A percentile compares a stretch with the other conserved stretches of the same genome.
phyloP scores from a whole-genome alignment of 2,113 vertebrate species.

The Pollachius pollachius region DNA sequence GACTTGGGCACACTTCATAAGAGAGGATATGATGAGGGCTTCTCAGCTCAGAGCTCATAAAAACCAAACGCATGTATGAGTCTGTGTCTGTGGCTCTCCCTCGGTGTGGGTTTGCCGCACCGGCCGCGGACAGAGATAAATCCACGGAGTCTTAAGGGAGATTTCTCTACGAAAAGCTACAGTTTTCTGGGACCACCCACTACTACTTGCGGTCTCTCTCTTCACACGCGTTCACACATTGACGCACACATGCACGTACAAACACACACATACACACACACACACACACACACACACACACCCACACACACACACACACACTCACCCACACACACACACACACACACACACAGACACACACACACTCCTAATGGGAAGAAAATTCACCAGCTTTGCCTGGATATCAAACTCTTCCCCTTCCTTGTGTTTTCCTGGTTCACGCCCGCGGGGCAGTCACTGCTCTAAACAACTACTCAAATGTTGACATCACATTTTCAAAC shows the following conservation, averaged over 20 bases:
- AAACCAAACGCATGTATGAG: conserved; percentile 46
- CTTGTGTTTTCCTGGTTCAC: conserved; percentile 11
- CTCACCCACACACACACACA: conserved; percentile 17
- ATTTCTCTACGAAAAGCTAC: conserved; percentile 57
- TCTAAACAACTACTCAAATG: conserved; percentile 51
- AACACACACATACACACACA: conserved; percentile 22
- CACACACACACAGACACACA: conserved; percentile 22
- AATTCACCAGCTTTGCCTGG: conserved; percentile 54
- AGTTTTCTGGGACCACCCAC: conserved; percentile 65
- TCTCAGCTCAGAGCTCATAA: conserved; percentile 40
- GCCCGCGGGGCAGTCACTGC: conserved; percentile 40
- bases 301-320: too few relatives aligned
- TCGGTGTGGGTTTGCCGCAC: conserved; percentile 44
- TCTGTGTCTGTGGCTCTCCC: conserved; percentile 40
- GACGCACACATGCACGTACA: neutral
- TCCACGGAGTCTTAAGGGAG: conserved; percentile 61
- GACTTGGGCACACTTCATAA: conserved; percentile 31
- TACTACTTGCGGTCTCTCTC: conserved; percentile 47
- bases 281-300: conserved; percentile 21
- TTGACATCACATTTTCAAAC: conserved; percentile 48
- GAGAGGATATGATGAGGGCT: conserved; percentile 42
- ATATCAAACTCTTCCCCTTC: conserved; percentile 34
- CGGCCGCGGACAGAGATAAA: conserved; percentile 57
- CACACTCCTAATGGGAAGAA: conserved; percentile 58
- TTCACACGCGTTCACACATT: conserved; percentile 11